Percentiles rank a stretch among this genome's conserved stretches.
Evolutionary conservation across 2,797 vertebrate species (phyloP).

Genomic region (Decapterus maruadsi): DNA sequence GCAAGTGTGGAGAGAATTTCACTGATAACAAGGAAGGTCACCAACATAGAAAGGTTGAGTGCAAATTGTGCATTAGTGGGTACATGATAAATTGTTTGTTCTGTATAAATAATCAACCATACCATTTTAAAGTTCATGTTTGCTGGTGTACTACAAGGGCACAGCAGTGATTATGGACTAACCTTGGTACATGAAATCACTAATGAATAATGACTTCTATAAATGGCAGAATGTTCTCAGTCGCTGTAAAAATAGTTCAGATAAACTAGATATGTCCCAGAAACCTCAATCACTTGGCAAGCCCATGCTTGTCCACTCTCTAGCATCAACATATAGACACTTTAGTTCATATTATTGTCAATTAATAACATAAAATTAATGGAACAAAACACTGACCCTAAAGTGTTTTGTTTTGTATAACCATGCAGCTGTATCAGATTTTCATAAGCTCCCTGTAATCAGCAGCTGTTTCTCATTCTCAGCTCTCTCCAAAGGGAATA

Average conservation of each 20-base stretch:
- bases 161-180: slow-evolving; percentile 42
- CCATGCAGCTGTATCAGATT: slow-evolving; percentile 12
- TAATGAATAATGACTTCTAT: slow-evolving; percentile 71
- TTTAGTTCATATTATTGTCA: slow-evolving; percentile 28
- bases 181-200: slow-evolving; percentile 61
- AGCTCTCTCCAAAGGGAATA: slow-evolving; percentile 95
- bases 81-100: slow-evolving; percentile 13
- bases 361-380: slow-evolving; percentile 1
- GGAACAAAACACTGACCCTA: background rate
- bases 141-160: slow-evolving; percentile 46
- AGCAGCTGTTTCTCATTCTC: slow-evolving; percentile 32
- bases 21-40: background rate
- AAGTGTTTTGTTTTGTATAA: slow-evolving; percentile 3
- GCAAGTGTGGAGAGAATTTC: no score
- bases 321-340: slow-evolving; percentile 58
- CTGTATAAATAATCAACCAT: slow-evolving; percentile 19
- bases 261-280: slow-evolving; percentile 77
- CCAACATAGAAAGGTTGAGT: background rate
- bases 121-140: slow-evolving; percentile 45
- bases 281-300: slow-evolving; percentile 78
- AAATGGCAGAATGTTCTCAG: slow-evolving; percentile 73
- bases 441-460: slow-evolving; percentile 10
- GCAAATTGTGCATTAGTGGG: slow-evolving; percentile 8
- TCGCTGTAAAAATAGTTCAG: slow-evolving; percentile 71
- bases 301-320: slow-evolving; percentile 53